These are phyloP conservation scores for Otocyon megalotis DNA, from an alignment of 2,113 vertebrate genomes.

Conservation along the genomic window DNA sequence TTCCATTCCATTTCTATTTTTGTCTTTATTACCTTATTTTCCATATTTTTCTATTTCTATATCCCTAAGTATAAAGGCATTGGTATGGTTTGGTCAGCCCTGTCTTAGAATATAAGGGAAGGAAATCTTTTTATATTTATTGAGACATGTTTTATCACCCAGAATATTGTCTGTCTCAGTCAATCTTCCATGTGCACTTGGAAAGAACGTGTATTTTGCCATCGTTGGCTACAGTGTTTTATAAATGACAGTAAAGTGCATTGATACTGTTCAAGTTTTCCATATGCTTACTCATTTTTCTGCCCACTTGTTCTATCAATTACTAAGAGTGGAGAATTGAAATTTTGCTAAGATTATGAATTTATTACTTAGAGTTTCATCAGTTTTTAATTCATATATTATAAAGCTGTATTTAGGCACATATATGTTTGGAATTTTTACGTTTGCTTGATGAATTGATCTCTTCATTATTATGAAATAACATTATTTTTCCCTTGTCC, in stretches of 20 bases:
- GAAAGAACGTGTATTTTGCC: not conserved
- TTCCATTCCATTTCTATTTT: not conserved
- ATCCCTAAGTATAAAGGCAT: not conserved
- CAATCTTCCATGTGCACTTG: not conserved
- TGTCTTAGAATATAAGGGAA: not conserved
- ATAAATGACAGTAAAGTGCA: not conserved
- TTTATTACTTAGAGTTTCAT: not conserved
- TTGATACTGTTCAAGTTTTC: not conserved
- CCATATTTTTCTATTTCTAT: not conserved
- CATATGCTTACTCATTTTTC: not conserved
- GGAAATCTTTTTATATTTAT: not conserved
- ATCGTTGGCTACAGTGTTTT: not conserved
- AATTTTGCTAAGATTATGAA: not conserved
- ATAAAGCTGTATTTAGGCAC: not conserved
- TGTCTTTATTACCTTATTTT: not conserved
- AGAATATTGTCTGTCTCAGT: not conserved
- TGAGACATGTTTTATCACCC: not conserved
- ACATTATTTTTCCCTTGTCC: not conserved
- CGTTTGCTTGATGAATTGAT: not conserved
- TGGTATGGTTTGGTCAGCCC: not conserved
- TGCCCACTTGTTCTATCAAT: not conserved
- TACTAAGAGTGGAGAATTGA: not conserved
- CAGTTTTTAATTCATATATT: not conserved
- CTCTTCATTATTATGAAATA: not conserved
- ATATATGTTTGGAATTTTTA: not conserved